Evolutionary conservation across 2,113 vertebrate genomes (phyloP).

Genomic region (Cephalophus harveyi): DNA sequence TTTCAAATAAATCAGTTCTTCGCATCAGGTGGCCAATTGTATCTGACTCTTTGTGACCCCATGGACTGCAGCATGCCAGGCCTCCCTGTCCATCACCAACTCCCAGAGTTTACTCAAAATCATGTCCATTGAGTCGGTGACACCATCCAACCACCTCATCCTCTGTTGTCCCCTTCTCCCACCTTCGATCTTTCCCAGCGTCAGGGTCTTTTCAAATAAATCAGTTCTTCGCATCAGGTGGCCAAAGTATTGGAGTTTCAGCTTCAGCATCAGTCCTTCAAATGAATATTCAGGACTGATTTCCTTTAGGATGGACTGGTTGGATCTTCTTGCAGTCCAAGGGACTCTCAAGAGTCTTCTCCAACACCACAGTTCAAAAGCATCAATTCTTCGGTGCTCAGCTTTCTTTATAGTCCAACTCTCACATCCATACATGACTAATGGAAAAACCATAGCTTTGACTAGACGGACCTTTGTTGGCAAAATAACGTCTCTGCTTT

Average conservation of each 20-base stretch:
- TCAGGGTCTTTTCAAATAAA: background rate
- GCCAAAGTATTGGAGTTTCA: background rate
- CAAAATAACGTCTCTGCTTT: background rate
- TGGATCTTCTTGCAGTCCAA: background rate
- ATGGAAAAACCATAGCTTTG: background rate
- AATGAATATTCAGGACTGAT: background rate
- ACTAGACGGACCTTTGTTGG: background rate
- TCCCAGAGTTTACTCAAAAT: background rate
- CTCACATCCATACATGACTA: background rate
- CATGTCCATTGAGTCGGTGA: background rate
- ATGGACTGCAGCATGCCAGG: background rate
- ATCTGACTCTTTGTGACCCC: too few species aligned
- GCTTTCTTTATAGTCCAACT: background rate
- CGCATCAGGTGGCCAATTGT: background rate
- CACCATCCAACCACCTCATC: background rate
- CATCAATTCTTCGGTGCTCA: background rate
- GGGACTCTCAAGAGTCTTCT: background rate
- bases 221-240: background rate
- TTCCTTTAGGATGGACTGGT: background rate
- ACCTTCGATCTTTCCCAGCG: background rate
- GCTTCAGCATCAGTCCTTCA: background rate
- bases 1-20: background rate
- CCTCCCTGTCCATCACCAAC: background rate
- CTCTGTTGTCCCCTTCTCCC: background rate
- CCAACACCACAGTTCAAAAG: background rate